Conservation (phyloP, 2,113 vertebrate genomes). For the Amphiprion percula region DNA sequence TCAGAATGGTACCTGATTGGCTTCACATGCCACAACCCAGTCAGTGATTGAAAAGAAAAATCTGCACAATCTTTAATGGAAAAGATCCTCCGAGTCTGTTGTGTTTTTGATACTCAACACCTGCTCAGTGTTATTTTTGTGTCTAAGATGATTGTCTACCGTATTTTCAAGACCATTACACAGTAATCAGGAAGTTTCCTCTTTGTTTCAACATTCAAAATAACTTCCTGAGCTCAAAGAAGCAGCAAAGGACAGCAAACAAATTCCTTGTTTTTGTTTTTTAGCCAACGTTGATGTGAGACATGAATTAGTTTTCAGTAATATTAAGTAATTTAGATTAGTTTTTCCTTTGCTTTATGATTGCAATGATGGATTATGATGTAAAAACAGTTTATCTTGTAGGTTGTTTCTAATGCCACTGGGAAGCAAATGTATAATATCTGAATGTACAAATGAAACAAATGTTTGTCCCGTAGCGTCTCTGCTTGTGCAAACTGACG, state of each 20-base stretch:
- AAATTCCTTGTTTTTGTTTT: constrained; percentile 14
- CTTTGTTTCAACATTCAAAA: not conserved
- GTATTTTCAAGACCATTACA: too few species aligned
- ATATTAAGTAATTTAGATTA: constrained; percentile 4
- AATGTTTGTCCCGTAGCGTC: not conserved
- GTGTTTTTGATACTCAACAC: too few species aligned
- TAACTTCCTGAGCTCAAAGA: constrained; percentile 4
- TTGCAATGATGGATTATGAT: constrained; percentile 31
- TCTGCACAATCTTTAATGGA: too few species aligned
- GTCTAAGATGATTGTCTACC: too few species aligned
- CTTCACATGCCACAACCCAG: too few species aligned
- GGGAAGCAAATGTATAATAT: not conserved
- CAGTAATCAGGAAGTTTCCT: too few species aligned
- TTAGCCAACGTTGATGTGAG: constrained; percentile 4
- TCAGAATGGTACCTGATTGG: too few species aligned
- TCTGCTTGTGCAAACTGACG: constrained; percentile 21
- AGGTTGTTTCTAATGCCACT: not conserved
- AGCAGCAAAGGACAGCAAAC: constrained; percentile 17
- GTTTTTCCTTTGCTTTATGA: constrained; percentile 25
- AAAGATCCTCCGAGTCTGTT: too few species aligned
- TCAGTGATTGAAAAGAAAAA: too few species aligned
- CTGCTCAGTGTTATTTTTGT: too few species aligned
- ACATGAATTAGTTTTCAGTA: constrained; percentile 46
- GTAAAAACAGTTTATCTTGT: not conserved
- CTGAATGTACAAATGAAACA: not conserved